Evolutionary conservation across 2,797 vertebrate species (phyloP).

Genomic region (Gymnoscopelus braueri): DNA sequence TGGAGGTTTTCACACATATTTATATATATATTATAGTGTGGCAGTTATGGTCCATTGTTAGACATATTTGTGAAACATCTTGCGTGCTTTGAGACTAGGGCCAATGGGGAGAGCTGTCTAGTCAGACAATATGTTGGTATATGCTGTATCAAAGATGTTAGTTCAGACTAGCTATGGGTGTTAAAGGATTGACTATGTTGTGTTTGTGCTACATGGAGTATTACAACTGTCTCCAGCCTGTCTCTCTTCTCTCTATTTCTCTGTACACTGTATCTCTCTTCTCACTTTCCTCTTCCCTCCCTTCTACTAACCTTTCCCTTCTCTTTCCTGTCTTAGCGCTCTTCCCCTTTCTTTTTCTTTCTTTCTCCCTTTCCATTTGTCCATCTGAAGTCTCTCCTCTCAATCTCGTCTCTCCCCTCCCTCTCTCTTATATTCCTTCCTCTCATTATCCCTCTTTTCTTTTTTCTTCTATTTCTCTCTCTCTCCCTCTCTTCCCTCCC

Average conservation of each 20-base stretch:
- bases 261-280: no score
- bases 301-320: no score
- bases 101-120: neutral
- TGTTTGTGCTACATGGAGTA: slow-evolving; percentile 9
- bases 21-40: no score
- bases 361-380: neutral
- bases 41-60: no score
- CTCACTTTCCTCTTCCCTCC: no score
- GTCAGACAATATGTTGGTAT: neutral
- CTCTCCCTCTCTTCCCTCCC: slow-evolving; percentile 32
- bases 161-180: neutral
- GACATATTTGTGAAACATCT: no score
- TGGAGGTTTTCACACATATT: no score
- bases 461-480: slow-evolving; percentile 13
- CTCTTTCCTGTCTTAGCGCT: no score
- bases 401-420: neutral
- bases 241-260: slow-evolving; percentile 3
- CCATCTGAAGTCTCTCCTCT: neutral
- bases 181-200: slow-evolving; percentile 23
- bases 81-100: no score
- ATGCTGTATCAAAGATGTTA: neutral
- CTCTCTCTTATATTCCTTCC: neutral
- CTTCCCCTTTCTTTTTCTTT: no score
- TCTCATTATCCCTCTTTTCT: slow-evolving; percentile 63
- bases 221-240: slow-evolving; percentile 48